phyloP scores from a whole-genome alignment of 1,140 invertebrate genomes.

The Lucilia cuprina region DNA sequence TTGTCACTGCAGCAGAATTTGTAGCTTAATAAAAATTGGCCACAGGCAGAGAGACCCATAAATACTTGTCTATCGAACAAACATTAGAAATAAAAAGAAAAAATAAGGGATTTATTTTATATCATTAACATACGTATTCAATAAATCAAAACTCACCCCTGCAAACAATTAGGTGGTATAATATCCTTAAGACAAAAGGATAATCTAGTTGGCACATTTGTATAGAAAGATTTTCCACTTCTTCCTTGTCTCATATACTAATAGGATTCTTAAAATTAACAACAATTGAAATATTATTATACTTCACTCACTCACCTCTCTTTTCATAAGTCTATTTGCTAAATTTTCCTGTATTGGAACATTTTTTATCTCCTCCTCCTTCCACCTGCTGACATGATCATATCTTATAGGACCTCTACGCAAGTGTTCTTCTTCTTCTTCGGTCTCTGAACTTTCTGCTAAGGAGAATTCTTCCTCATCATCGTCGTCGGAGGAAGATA shows the following conservation, averaged over 20 bases:
- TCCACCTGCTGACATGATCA: neutral
- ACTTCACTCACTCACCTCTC: conserved; percentile 45
- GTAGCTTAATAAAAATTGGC: conserved; percentile 90
- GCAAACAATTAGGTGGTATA: conserved; percentile 62
- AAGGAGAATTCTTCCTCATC: conserved; percentile 15
- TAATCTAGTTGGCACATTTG: conserved; percentile 69
- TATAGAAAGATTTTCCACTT: conserved; percentile 54
- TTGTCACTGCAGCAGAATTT: conserved; percentile 70
- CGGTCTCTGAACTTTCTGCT: conserved; percentile 4
- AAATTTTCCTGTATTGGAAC: neutral
- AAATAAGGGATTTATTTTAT: neutral
- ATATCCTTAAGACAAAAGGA: conserved; percentile 70
- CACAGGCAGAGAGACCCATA: conserved; percentile 92
- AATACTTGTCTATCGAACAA: conserved; percentile 76
- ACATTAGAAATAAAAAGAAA: neutral
- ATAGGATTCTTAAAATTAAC: neutral
- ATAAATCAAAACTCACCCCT: conserved; percentile 50
- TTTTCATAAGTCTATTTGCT: conserved; percentile 14
- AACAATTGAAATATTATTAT: neutral
- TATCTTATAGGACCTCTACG: neutral
- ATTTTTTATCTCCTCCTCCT: neutral
- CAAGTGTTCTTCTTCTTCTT: neutral
- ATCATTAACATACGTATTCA: neutral
- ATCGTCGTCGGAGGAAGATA: conserved; percentile 18
- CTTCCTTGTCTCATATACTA: neutral